phyloP scores from a whole-genome alignment of 2,888 invertebrate species.

The Diloba caeruleocephala region DNA sequence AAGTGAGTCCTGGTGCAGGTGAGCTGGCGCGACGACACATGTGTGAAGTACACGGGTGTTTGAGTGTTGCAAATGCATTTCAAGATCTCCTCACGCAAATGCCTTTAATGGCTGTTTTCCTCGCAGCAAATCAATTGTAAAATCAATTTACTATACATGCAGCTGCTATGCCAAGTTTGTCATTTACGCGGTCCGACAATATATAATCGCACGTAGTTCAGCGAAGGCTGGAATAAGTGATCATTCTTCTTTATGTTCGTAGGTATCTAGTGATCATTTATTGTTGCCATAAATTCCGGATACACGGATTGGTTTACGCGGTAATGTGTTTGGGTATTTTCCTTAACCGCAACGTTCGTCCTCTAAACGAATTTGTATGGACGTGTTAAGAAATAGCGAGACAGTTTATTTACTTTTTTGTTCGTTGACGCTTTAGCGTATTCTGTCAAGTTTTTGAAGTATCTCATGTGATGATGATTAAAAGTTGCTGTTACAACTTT shows the following conservation, averaged over 20 bases:
- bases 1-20: too few species aligned
- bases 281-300: constrained; percentile 12
- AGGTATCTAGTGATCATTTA: constrained; percentile 16
- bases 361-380: constrained; percentile 1
- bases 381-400: background rate
- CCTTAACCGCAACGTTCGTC: background rate
- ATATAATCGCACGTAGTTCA: constrained; percentile 10
- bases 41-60: background rate
- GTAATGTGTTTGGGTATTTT: constrained; percentile 11
- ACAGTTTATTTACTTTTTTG: constrained; percentile 11
- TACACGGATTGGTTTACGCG: background rate
- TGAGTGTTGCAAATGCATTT: constrained; percentile 45
- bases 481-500: constrained; percentile 9
- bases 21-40: too few species aligned
- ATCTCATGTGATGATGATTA: constrained; percentile 9
- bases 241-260: too few species aligned
- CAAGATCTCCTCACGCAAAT: constrained; percentile 40
- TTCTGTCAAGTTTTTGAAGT: constrained; percentile 9
- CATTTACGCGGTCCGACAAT: constrained; percentile 11
- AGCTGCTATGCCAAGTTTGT: constrained; percentile 21
- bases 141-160: constrained; percentile 35
- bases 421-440: too few species aligned
- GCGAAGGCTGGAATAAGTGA: background rate
- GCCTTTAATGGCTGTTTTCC: constrained; percentile 28
- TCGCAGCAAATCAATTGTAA: constrained; percentile 20